Percentiles rank a stretch among this genome's conserved stretches.
Conservation (phyloP, 2,797 vertebrate genomes). For the Sebastes nivosus region DNA sequence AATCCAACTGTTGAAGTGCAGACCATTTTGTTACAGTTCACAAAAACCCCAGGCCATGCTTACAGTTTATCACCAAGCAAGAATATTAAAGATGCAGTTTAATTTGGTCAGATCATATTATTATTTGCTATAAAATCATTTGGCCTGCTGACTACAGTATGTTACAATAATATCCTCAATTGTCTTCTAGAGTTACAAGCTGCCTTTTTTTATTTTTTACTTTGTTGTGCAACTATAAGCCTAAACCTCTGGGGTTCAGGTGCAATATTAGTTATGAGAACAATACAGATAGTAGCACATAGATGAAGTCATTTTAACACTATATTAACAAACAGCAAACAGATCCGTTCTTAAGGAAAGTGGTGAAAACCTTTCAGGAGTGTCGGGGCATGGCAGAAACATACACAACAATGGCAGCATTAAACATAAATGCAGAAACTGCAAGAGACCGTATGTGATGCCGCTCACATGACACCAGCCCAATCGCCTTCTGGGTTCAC, state of each 20-base stretch:
- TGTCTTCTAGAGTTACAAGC: background rate
- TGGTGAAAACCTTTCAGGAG: background rate
- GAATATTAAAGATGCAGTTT: background rate
- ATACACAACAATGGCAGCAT: background rate
- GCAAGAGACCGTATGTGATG: background rate
- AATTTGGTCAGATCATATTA: background rate
- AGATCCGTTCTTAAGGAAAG: background rate
- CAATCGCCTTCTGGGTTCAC: constrained; percentile 68
- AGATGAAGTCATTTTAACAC: background rate
- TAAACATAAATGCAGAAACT: background rate
- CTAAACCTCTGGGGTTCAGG: background rate
- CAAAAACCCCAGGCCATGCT: background rate
- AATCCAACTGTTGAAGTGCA: background rate
- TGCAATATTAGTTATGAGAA: background rate
- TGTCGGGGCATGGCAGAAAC: background rate
- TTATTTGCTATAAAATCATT: background rate
- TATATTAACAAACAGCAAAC: background rate
- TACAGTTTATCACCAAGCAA: background rate
- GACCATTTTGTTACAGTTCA: background rate
- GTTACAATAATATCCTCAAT: background rate
- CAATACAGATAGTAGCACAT: background rate
- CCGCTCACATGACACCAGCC: background rate
- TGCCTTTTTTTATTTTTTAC: background rate
- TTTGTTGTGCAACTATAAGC: background rate
- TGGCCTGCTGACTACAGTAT: too few relatives aligned